These are phyloP conservation scores for Hydractinia echinata DNA, from an alignment of 30 jellyfish, hydroid and myxozoan genomes.

Conservation along the genomic window DNA sequence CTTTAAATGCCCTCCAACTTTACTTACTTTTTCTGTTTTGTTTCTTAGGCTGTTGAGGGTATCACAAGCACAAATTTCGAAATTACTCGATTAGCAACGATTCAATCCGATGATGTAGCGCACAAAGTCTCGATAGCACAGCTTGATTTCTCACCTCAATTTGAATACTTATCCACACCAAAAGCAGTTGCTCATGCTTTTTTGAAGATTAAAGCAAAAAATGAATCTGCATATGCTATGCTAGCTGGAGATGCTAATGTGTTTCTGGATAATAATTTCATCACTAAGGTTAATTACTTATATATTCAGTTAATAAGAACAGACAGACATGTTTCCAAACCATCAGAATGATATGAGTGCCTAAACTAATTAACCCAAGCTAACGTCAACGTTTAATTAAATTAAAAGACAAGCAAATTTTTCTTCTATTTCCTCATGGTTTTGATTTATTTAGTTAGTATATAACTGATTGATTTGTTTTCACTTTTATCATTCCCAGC, in stretches of 20 bases:
- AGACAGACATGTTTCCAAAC: too few species aligned
- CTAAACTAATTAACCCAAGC: too few species aligned
- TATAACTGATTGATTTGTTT: too few species aligned
- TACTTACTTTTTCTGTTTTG: not conserved
- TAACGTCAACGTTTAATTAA: too few species aligned
- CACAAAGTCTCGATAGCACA: slow-evolving; percentile 83
- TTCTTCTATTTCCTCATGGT: too few species aligned
- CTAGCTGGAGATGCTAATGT: slow-evolving; percentile 88
- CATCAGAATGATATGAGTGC: too few species aligned
- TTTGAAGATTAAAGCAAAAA: slow-evolving; percentile 65
- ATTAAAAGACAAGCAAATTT: too few species aligned
- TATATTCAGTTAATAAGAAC: too few species aligned
- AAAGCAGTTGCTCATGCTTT: slow-evolving; percentile 86
- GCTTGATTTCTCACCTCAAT: slow-evolving; percentile 61
- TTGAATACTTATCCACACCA: slow-evolving; percentile 73
- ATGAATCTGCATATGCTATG: slow-evolving; percentile 81
- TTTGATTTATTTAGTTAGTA: too few species aligned
- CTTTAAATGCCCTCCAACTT: not conserved
- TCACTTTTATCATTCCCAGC: too few species aligned
- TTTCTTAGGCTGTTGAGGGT: slow-evolving; percentile 48
- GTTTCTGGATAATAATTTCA: slow-evolving; percentile 75
- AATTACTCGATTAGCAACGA: slow-evolving; percentile 66
- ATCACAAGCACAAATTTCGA: slow-evolving; percentile 81
- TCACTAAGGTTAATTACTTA: slow-evolving; percentile 58
- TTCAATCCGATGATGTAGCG: slow-evolving; percentile 52